Base-by-base conservation (phyloP, 2,888 invertebrate species). In the Seladonia tumulorum region DNA sequence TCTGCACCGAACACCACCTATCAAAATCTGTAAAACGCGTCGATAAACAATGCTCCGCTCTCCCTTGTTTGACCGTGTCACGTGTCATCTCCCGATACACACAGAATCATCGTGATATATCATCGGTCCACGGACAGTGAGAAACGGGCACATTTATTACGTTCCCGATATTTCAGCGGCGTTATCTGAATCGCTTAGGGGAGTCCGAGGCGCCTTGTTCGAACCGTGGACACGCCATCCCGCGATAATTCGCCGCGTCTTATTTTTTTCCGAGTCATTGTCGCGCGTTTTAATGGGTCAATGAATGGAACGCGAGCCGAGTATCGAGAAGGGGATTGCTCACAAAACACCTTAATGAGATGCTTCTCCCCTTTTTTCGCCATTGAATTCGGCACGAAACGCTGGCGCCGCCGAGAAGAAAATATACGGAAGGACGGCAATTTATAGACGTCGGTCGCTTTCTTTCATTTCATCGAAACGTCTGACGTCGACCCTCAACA, bases 301-400 rank as follows among this genome's bases (percentile, higher is more conserved):
- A 57, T 79, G 83, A 71, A 72, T 76, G 53, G 16, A 45, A 71
- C 5, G 71, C 16, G 25, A 60, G 45, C 25, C 22, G 14, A 25
- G 72, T 39, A 78, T 81, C 49, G 47, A 16, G 14, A 22, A 18
- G 16, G 16, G n/a, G 22, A 12, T 16, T 76, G n/a, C 35, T 25
- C 45, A 72, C 71, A 45, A 75, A 82, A 80, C 79, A 76, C 74
- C 35, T 70, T 86, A 82, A 87, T 78, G 77, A 86, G 87, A 82
- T 80, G 71, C 78, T 76, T 47, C 42, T 57, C n/a, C 39, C 66
- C 72, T 68, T 70, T 60, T 47, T 35, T 35, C 53, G 57, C 45
- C 66, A 83, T 81, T 82, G 63, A 82, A 47, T 73, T 83, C 39
- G 66, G n/a, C 18, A 12, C 47, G 35, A 57, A 68, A 57, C 22